Conservation (phyloP, 2,888 invertebrate genomes). For the Nomada fabriciana region DNA sequence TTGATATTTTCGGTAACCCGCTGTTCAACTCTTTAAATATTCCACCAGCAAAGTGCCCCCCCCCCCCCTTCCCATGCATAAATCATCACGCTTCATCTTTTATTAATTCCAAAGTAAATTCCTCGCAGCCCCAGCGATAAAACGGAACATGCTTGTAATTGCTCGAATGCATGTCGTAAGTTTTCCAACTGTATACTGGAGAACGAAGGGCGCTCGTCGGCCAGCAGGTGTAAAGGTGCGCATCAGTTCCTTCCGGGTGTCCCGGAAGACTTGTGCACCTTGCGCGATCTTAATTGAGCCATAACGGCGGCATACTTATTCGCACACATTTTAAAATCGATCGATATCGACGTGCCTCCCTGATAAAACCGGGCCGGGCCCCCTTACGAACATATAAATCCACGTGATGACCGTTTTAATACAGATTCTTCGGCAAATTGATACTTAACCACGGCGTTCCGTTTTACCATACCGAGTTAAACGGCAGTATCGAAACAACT, state of each 20-base stretch:
- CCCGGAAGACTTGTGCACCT: constrained; percentile 41
- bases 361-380: background rate
- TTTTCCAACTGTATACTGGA: too few species aligned
- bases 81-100: background rate
- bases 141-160: background rate
- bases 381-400: constrained; percentile 44
- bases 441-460: constrained; percentile 36
- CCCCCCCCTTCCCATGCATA: too few species aligned
- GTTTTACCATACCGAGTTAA: constrained; percentile 26
- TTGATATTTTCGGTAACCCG: too few species aligned
- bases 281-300: constrained; percentile 54
- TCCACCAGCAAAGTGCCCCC: background rate
- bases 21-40: background rate
- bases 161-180: background rate
- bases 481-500: constrained; percentile 5
- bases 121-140: background rate
- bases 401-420: constrained; percentile 36
- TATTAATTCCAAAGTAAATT: background rate
- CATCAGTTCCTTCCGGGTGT: constrained; percentile 11
- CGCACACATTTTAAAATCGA: constrained; percentile 36
- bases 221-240: constrained; percentile 37
- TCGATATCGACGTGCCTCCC: constrained; percentile 41
- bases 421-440: constrained; percentile 47
- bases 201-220: background rate
- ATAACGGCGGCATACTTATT: constrained; percentile 22